Evolutionary conservation across 1,140 invertebrate species (phyloP).

Genomic region (Drosophila asahinai): DNA sequence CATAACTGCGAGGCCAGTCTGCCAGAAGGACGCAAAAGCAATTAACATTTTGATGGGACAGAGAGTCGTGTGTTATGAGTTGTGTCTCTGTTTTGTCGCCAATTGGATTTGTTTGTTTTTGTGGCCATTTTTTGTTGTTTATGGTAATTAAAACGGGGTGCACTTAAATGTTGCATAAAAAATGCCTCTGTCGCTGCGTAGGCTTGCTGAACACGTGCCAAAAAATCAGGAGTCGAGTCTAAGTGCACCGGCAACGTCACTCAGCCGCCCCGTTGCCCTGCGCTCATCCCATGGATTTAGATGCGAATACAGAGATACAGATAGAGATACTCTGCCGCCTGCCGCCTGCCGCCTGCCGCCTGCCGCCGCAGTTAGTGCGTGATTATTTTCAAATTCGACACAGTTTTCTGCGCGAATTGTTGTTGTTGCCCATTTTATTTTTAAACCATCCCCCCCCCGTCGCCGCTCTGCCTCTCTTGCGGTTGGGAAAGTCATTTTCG

Average conservation of each 20-base stretch:
- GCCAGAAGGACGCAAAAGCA: constrained; percentile 63
- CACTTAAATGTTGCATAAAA: constrained; percentile 82
- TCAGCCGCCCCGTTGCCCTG: constrained; percentile 61
- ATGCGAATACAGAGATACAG: constrained; percentile 16
- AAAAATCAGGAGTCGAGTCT: constrained; percentile 54
- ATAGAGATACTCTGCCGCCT: constrained; percentile 13
- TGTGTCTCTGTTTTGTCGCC: constrained; percentile 52
- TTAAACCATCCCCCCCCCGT: constrained; percentile 56
- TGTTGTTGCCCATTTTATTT: constrained; percentile 75
- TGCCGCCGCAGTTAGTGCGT: constrained; percentile 70
- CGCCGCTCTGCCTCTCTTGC: constrained; percentile 5
- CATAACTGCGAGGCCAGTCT: constrained; percentile 34
- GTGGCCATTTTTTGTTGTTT: constrained; percentile 52
- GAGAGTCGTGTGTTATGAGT: constrained; percentile 43
- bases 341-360: constrained; percentile 16
- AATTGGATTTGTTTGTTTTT: constrained; percentile 56
- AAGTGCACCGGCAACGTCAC: constrained; percentile 75
- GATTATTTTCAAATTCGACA: constrained; percentile 84
- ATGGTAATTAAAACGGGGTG: constrained; percentile 76
- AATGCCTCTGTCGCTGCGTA: constrained; percentile 59
- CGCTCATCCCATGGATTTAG: constrained; percentile 47
- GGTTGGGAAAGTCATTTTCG: constrained; percentile 73
- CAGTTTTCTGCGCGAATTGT: constrained; percentile 79
- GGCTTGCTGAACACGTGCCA: constrained; percentile 76
- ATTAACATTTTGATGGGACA: constrained; percentile 75